phyloP scores from a whole-genome alignment of 1,140 invertebrate species.

The Maconellicoccus hirsutus region DNA sequence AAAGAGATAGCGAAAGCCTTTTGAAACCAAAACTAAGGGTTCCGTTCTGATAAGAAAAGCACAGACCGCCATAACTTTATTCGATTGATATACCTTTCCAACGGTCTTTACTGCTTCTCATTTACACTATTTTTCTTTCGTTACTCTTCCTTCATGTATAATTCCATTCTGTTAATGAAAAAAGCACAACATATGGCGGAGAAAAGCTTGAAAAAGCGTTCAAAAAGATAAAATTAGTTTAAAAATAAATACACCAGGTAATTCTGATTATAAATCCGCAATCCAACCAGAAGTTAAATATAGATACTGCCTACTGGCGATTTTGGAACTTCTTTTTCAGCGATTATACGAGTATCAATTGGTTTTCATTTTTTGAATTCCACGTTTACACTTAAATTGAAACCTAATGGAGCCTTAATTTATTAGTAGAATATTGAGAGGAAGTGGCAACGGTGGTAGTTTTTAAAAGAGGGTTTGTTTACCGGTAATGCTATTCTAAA shows the following conservation, averaged over 20 bases:
- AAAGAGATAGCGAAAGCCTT: constrained; percentile 3
- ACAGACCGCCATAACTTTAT: not conserved
- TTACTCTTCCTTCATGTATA: not conserved
- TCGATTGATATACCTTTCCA: not conserved
- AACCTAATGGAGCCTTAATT: constrained; percentile 9
- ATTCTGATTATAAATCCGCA: too few species aligned
- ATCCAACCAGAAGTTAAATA: too few species aligned
- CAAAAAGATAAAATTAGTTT: too few species aligned
- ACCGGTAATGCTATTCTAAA: constrained; percentile 14
- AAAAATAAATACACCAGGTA: too few species aligned
- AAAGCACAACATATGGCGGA: not conserved
- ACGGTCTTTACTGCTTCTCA: not conserved
- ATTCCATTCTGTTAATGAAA: constrained; percentile 10
- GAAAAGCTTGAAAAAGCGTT: too few species aligned
- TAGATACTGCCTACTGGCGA: too few species aligned
- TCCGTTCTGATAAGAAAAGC: not conserved
- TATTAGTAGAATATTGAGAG: constrained; percentile 9
- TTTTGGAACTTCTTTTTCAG: too few species aligned
- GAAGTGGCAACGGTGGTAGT: not conserved
- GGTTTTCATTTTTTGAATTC: too few species aligned
- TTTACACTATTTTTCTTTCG: constrained; percentile 4
- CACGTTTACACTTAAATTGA: not conserved
- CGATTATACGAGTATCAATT: too few species aligned
- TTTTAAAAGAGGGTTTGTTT: constrained; percentile 19
- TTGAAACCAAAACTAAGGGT: not conserved